Evolutionary conservation across 2,797 vertebrate species (phyloP), one percentile per base, ranked within the genome.

Genomic region (Clarias platycephalus): DNA sequence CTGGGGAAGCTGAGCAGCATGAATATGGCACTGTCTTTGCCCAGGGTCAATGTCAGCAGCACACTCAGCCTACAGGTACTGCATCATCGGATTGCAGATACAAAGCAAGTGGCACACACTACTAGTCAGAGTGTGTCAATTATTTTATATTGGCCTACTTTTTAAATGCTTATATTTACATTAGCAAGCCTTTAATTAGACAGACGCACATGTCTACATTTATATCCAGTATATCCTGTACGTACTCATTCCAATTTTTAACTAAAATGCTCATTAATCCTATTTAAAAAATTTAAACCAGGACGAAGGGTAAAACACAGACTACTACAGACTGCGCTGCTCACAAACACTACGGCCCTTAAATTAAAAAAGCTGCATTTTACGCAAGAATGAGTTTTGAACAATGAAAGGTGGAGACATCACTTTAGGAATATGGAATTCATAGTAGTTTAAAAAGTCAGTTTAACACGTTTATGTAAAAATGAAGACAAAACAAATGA

Each of bases 11-110:
- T 92, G 49, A 86, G 37, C 0, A 31, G 80, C 37, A 90, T 84
- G 83, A 93, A 91, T n/a, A 80, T 93, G 90, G 77, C 89, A 75
- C 53, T 95, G 81, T 93, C 92, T 0, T 77, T 95, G 84, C 94
- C 93, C 37, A 87, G 58, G 71, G 87, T 90, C 1, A 95, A 93
- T 88, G 89, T 94, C 87, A 91, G 31, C 74, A 91, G 88, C 87
- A 53, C 87, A 0, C 89, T 94, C 75, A 92, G 91, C 86, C 89
- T 94, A 83, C 92, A 94, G 93, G 94, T 94, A 37, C 66, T 85
- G 70, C 40, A 72, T 18, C 57, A 81, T 31, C 34, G 12, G 18
- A 31, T 66, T 10, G 20, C 24, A 34, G 12, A 58, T 64, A 24
- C 1, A 40, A 49, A 80, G 7, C 13, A 63, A 34, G 26, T 64